Conservation (phyloP, 2,888 invertebrate species). For the Mythimna lalbum region DNA sequence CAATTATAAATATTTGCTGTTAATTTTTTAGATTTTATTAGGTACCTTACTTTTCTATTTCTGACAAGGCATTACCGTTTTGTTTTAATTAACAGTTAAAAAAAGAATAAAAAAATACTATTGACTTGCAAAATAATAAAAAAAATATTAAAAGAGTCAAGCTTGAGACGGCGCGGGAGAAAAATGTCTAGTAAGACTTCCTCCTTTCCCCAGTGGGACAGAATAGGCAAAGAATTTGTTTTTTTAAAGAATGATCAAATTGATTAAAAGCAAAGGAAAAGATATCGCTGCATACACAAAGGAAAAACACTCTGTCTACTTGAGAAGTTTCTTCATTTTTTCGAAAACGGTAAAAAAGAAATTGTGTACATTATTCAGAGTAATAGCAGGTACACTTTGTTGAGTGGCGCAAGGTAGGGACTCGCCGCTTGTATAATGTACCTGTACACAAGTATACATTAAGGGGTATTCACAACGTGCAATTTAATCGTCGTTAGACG, state of each 20-base stretch:
- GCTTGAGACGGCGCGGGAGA: too few species aligned
- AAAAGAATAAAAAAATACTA: slow-evolving; percentile 6
- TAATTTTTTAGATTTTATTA: slow-evolving; percentile 2
- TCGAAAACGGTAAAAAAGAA: neutral
- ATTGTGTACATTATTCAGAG: slow-evolving; percentile 16
- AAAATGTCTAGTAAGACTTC: too few species aligned
- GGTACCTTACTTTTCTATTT: slow-evolving; percentile 26
- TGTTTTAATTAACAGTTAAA: slow-evolving; percentile 48
- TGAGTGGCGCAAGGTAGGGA: slow-evolving; percentile 6
- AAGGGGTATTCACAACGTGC: slow-evolving; percentile 8
- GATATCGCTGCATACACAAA: too few species aligned
- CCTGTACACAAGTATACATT: slow-evolving; percentile 1
- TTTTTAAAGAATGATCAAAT: too few species aligned
- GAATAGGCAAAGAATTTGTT: too few species aligned
- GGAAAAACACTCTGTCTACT: too few species aligned
- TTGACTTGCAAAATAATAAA: too few species aligned
- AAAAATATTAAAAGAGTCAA: too few species aligned
- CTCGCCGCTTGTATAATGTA: slow-evolving; percentile 2
- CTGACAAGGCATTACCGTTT: neutral
- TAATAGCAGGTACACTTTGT: slow-evolving; percentile 28
- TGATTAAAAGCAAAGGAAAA: too few species aligned
- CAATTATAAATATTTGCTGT: slow-evolving; percentile 28
- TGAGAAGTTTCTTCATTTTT: too few species aligned
- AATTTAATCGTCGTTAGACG: slow-evolving; percentile 20
- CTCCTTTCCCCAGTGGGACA: too few species aligned